These are phyloP conservation scores for Nothobranchius kuhntae DNA, from an alignment of 2,113 vertebrate species.

Conservation along the genomic window DNA sequence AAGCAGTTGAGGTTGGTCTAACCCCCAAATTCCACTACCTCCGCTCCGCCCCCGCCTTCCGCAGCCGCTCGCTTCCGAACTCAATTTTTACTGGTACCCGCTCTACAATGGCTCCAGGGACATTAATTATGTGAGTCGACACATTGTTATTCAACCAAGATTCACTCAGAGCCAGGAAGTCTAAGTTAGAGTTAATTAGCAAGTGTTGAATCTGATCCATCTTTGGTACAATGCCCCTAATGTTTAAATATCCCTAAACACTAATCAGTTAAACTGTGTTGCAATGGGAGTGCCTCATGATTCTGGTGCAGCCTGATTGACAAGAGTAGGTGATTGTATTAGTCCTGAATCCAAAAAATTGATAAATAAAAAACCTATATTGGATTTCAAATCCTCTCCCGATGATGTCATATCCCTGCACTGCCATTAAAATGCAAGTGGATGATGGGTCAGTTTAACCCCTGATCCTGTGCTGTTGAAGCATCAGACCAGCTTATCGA, in stretches of 20 bases:
- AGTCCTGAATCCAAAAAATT: neutral
- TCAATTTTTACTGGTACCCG: no score
- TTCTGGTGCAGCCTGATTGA: slow-evolving; percentile 53
- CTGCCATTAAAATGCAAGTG: slow-evolving; percentile 21
- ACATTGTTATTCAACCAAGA: no score
- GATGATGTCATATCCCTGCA: slow-evolving; percentile 11
- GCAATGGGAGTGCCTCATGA: slow-evolving; percentile 33
- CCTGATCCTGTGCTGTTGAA: slow-evolving; percentile 73
- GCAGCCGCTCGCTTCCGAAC: no score
- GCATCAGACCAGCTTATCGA: slow-evolving; percentile 70
- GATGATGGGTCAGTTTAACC: slow-evolving; percentile 29
- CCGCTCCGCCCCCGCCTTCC: no score
- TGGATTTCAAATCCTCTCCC: slow-evolving; percentile 18
- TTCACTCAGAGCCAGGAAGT: no score
- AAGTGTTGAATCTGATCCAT: no score
- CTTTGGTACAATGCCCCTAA: no score
- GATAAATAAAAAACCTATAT: neutral
- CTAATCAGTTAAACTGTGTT: slow-evolving; percentile 1
- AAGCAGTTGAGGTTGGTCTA: no score
- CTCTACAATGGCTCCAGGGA: no score
- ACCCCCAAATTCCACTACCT: no score
- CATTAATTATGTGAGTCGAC: no score
- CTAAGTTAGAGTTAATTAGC: no score
- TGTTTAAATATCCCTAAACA: neutral
- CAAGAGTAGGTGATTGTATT: neutral